Base-by-base conservation (phyloP, 2,888 invertebrate species). In the Drosophila fungiperda region DNA sequence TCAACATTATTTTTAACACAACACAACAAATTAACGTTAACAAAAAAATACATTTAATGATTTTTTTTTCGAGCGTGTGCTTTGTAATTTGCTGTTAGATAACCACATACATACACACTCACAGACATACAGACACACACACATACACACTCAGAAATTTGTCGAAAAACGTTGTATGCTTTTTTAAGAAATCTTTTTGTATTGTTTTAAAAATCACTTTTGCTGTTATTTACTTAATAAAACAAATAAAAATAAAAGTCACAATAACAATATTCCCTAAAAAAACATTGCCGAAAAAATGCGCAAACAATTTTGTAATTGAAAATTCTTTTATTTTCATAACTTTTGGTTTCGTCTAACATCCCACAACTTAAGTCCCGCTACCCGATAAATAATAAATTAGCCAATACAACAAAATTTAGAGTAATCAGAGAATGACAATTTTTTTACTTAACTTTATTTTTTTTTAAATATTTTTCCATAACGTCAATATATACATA, bases 1-100 rank as follows among this genome's bases (percentile, higher is more conserved):
- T 77, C 73, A 69, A 78, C 70, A 73, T 73, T 78, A 78, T 82
- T 74, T 84, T 72, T 48, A 68, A 68, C 61, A 63, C 50, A 45
- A 61, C 58, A 54, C 45, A 70, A 48, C 29, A 65, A 35, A 57
- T 59, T 40, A 60, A 64, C 20, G 42, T 53, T 49, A 45, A 23
- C 12, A 45, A 62, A 26, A 35, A 36, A 66, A 73, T 61, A 29
- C 69, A 60, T 29, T 42, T 20, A 33, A 50, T 63, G 33, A 61
- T 50, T 7, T 52, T 20, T 23, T 50, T 55, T 54, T 64, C 61
- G 68, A 76, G 73, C 73, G 77, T 77, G 68, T 68, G 76, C 73
- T 78, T 78, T 78, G 76, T 77, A 77, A 62, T 73, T 75, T 65
- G 75, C 70, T 61, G 33, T 55, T 61, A 60, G 35, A 49, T 9